These are phyloP conservation scores for Porphyrio hochstetteri DNA, from an alignment of 2,113 vertebrate species.

Conservation along the genomic window DNA sequence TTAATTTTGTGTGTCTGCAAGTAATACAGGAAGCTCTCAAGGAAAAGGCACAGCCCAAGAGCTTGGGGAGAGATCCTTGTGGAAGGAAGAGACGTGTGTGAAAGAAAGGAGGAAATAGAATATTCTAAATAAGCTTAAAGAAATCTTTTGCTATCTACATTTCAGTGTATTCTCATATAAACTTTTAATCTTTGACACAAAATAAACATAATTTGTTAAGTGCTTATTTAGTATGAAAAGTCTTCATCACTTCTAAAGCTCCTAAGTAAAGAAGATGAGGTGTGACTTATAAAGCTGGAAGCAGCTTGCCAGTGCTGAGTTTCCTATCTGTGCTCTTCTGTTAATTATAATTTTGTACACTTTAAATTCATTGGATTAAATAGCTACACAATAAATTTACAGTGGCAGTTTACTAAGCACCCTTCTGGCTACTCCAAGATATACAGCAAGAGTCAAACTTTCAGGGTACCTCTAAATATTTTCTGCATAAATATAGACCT, in stretches of 20 bases:
- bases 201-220: conserved; percentile 45
- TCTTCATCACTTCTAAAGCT: conserved; percentile 31
- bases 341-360: conserved; percentile 8
- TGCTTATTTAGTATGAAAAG: conserved; percentile 6
- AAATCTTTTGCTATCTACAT: conserved; percentile 33
- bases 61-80: neutral
- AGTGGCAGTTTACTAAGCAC: conserved; percentile 35
- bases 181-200: conserved; percentile 24
- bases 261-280: conserved; percentile 23
- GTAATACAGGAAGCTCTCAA: neutral
- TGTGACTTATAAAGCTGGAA: conserved; percentile 25
- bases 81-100: neutral
- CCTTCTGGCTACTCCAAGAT: conserved; percentile 55
- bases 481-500: conserved; percentile 11
- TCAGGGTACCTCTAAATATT: neutral
- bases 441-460: conserved; percentile 57
- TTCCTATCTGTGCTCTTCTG: conserved; percentile 35
- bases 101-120: conserved; percentile 8
- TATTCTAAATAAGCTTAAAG: neutral
- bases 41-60: neutral
- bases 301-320: conserved; percentile 48
- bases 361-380: conserved; percentile 37
- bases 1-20: neutral
- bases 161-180: conserved; percentile 58
- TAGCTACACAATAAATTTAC: conserved; percentile 48